Conservation (phyloP, 2,113 vertebrate genomes). For the Xenotilapia longispinis region DNA sequence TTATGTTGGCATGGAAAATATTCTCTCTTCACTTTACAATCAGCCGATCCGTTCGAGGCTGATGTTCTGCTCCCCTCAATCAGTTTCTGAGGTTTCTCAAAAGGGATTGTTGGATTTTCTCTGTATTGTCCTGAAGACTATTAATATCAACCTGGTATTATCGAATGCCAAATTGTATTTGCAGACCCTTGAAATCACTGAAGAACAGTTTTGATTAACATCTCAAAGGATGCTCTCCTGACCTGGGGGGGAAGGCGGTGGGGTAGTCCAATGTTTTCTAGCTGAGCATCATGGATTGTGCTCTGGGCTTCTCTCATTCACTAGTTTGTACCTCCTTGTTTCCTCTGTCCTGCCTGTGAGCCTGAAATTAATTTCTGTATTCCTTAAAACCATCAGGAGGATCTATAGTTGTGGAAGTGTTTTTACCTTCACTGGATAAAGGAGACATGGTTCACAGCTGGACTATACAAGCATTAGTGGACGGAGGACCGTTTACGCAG, state of each 20-base stretch:
- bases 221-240: background rate
- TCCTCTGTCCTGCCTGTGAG: background rate
- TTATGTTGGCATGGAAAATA: background rate
- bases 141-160: background rate
- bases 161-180: fast-evolving
- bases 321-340: background rate
- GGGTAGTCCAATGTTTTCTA: background rate
- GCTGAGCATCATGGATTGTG: background rate
- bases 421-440: background rate
- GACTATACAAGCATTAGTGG: background rate
- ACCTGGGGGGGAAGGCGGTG: fast-evolving
- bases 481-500: fast-evolving
- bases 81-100: background rate
- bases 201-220: background rate
- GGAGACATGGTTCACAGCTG: background rate
- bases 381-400: fast-evolving
- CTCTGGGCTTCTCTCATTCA: background rate
- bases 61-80: background rate
- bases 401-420: background rate
- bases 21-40: fast-evolving
- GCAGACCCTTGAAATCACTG: background rate
- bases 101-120: background rate
- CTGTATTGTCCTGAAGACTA: fast-evolving
- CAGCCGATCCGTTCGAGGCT: background rate
- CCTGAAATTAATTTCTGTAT: background rate